Evolutionary conservation across 1,140 invertebrate species (phyloP), one percentile per base, ranked within the genome.

Genomic region (Panagrolaimus sp.): DNA sequence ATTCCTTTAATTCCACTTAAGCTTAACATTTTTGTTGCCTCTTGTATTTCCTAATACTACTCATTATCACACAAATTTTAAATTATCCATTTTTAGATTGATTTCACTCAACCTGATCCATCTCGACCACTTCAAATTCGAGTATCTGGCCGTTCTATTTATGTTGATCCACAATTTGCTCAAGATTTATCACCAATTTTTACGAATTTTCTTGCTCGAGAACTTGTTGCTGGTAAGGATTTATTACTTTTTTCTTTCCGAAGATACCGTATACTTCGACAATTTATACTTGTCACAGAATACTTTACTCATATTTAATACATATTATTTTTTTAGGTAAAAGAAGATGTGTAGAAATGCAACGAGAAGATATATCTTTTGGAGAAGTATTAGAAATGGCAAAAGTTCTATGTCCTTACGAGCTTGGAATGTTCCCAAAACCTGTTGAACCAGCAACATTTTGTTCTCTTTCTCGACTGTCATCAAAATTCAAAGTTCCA

Each of bases 111-210:
- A 28, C 52, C 52, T n/a, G 52, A 58, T 21, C 52, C 52, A 28
- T 58, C 52, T 14, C 52, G 52, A 58, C 52, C 52, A 14, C 52
- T 58, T 8, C 21, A 58, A 58, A 58, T 58, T 58, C 52, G 52
- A n/a, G 21, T 21, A 26, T 58, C 21, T 28, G 52, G 52, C 3
- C 21, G 28, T 58, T 58, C 52, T 1, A 58, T 58, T 21, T 58
- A 58, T 28, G 52, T 58, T 58, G 21, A 58, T 58, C 52, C 52
- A 12, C 10, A 14, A 58, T 58, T 58, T 21, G 52, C 52, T 21
- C 52, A 58, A 28, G 52, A 58, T 21, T 21, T 58, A 21, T 26
- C 21, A 12, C 52, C 52, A 58, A 26, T 58, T 10, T 58, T 58
- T 58, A 58, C 52, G 1, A 58, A 58, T 28, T 58, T 58, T 58